Base-by-base conservation (phyloP, 1,140 invertebrate species). In the Ceratina japonica region DNA sequence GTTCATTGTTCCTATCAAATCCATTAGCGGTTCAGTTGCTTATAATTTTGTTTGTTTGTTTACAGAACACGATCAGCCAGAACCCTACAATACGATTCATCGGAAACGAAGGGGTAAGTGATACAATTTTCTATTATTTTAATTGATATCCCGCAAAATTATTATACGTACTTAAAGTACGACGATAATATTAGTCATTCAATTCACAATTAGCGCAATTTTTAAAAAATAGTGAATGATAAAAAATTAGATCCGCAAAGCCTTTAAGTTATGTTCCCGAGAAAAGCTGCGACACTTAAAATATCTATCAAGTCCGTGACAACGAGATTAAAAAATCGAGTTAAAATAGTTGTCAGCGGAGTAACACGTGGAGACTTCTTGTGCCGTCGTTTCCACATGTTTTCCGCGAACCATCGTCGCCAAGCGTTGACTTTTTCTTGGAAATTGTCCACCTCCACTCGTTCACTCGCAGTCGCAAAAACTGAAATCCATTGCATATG, bases 21-120 rank as follows among this genome's bases (percentile, higher is more conserved):
- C 31, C 31, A 31, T 65, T 13, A 59, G 3, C 54, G 16, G 13
- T 0, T 10, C 15, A n/a, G 7, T 59, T 59, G 3, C 5, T 59
- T 22, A 20, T 59, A 59, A n/a, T 20, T 7, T 64, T 64, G 51
- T 75, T 78, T 81, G 83, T 92, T 93, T 91, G 94, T 88, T 96
- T 96, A 86, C 94, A 96, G 96, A 94, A 94, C 91, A 95, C 95
- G 93, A 94, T 93, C 84, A 91, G 87, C 89, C 93, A 95, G 86
- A 94, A 94, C 91, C 95, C 96, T 90, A 96, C 94, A 87, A 96
- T 97, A 95, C 95, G 96, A 94, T 96, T 96, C 94, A 94, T 95
- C 94, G 95, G 95, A 94, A 95, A 95, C 93, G 95, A 96, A 94
- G 96, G 96, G 94, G 96, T 97, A 93, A 96, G 96, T 94, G 62